Evolutionary conservation across 2,113 vertebrate genomes (phyloP).

Genomic region (Manacus vitellinus): DNA sequence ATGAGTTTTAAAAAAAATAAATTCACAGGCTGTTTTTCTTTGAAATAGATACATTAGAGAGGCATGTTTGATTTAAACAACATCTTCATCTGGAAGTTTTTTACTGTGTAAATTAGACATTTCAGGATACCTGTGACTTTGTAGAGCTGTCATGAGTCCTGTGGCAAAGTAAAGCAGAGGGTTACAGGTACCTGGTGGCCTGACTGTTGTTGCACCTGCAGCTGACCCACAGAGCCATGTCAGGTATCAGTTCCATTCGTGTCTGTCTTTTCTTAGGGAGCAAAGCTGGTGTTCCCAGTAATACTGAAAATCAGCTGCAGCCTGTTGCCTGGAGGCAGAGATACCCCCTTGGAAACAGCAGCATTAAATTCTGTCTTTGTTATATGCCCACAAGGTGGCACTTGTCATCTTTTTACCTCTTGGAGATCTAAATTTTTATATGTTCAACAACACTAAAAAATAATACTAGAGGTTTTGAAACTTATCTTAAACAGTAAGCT

Average conservation of each 20-base stretch:
- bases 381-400: slow-evolving; percentile 78
- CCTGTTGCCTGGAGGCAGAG: neutral
- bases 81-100: neutral
- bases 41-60: neutral
- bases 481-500: neutral
- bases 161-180: neutral
- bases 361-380: neutral
- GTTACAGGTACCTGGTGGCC: neutral
- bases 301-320: neutral
- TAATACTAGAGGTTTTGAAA: neutral
- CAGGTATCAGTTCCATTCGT: neutral
- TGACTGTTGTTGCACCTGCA: neutral
- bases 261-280: neutral
- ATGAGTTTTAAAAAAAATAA: neutral
- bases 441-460: neutral
- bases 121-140: neutral
- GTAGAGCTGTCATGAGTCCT: neutral
- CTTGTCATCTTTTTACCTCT: slow-evolving; percentile 66
- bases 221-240: neutral
- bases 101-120: neutral
- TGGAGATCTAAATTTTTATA: neutral
- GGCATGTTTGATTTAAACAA: neutral
- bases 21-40: neutral
- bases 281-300: neutral
- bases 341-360: neutral